Evolutionary conservation across 2,888 invertebrate species (phyloP).

Genomic region (Apamea anceps): DNA sequence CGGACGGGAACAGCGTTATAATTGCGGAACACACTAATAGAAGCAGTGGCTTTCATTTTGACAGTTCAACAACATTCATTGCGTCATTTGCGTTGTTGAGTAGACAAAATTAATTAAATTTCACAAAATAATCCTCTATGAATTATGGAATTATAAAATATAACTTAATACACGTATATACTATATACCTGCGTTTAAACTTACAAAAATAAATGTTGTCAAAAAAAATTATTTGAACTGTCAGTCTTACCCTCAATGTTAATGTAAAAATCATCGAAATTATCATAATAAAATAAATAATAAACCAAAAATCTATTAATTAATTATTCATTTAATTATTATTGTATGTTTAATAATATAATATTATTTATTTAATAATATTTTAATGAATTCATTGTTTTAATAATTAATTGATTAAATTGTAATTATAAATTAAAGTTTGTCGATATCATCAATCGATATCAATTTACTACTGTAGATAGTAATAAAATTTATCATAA

Average conservation of each 20-base stretch:
- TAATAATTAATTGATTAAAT: neutral
- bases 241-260: neutral
- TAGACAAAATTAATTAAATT: neutral
- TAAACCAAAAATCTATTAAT: neutral
- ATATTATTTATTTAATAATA: no score
- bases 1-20: no score
- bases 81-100: no score
- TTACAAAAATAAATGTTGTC: constrained; percentile 11
- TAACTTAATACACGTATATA: neutral
- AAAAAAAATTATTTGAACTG: neutral
- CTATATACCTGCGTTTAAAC: neutral
- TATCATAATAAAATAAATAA: no score
- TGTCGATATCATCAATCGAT: neutral
- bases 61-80: no score
- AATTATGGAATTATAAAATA: neutral
- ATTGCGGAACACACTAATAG: no score
- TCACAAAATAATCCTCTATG: neutral
- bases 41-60: no score
- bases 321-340: neutral
- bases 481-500: constrained; percentile 45
- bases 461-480: constrained; percentile 27
- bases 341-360: no score
- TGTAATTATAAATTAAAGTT: neutral
- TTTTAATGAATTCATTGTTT: neutral
- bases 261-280: constrained; percentile 10